These are phyloP conservation scores for Heteractis magnifica DNA, from an alignment of 92 coral and sea anemone genomes.

Conservation along the genomic window DNA sequence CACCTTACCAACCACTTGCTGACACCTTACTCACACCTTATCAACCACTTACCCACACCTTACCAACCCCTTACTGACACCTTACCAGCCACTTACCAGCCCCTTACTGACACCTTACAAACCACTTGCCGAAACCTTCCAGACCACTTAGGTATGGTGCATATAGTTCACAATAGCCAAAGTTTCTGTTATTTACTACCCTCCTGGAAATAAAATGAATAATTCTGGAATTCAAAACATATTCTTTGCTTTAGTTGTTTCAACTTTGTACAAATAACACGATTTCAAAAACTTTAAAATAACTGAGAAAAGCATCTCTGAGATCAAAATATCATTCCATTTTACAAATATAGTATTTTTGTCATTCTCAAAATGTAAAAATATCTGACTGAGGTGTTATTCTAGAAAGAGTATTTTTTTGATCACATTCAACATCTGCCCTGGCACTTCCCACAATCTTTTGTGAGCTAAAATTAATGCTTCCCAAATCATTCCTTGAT, in stretches of 20 bases:
- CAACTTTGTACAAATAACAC: not conserved
- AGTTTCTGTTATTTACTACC: not conserved
- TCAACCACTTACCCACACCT: too few relatives aligned
- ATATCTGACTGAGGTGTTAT: not conserved
- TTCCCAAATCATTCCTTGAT: not conserved
- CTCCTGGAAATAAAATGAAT: not conserved
- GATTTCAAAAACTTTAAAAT: not conserved
- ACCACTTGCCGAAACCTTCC: too few relatives aligned
- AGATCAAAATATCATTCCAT: not conserved
- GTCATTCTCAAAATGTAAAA: not conserved
- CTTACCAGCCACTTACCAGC: too few relatives aligned
- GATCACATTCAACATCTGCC: not conserved
- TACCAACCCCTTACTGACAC: too few relatives aligned
- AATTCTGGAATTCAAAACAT: not conserved
- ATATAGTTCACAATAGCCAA: too few relatives aligned
- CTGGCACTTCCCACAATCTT: not conserved
- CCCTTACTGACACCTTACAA: too few relatives aligned
- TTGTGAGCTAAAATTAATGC: not conserved
- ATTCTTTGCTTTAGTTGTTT: not conserved
- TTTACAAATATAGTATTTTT: not conserved
- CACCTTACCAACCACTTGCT: too few relatives aligned
- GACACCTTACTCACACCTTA: too few relatives aligned
- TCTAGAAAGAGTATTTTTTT: not conserved
- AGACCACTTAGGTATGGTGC: too few relatives aligned
- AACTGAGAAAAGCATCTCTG: not conserved